Evolutionary conservation across 2,888 invertebrate species (phyloP).

Genomic region (Dynastes grantii): DNA sequence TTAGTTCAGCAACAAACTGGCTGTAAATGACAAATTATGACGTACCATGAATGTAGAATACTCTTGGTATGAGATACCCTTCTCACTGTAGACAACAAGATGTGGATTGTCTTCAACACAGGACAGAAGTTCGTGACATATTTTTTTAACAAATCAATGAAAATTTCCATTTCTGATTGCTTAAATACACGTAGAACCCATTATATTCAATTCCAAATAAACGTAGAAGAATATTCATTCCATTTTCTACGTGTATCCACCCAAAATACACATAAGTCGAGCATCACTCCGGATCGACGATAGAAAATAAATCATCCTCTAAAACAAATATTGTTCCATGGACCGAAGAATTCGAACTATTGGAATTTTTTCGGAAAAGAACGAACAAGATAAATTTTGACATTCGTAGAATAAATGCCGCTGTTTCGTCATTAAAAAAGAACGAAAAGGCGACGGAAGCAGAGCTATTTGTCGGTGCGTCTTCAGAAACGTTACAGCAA

Average conservation of each 20-base stretch:
- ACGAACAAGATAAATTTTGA: constrained; percentile 45
- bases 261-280: not conserved
- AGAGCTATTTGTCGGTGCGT: constrained; percentile 36
- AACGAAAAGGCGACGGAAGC: not conserved
- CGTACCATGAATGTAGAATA: too few relatives aligned
- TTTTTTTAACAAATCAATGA: too few relatives aligned
- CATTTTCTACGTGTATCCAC: not conserved
- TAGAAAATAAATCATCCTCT: constrained; percentile 35
- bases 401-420: constrained; percentile 41
- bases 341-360: constrained; percentile 36
- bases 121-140: too few relatives aligned
- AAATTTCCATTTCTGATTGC: too few relatives aligned
- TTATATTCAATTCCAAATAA: too few relatives aligned
- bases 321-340: constrained; percentile 39
- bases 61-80: too few relatives aligned
- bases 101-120: too few relatives aligned
- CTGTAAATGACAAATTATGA: too few relatives aligned
- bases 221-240: not conserved
- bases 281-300: not conserved
- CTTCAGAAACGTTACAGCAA: constrained; percentile 3
- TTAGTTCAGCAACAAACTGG: too few relatives aligned
- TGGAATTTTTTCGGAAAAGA: constrained; percentile 23
- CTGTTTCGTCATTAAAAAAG: constrained; percentile 42
- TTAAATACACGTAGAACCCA: too few relatives aligned
- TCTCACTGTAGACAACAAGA: too few relatives aligned